Percentiles rank a stretch among this genome's conserved stretches.
Conservation (phyloP, 2,888 invertebrate genomes). For the Leptinotarsa haldemani region DNA sequence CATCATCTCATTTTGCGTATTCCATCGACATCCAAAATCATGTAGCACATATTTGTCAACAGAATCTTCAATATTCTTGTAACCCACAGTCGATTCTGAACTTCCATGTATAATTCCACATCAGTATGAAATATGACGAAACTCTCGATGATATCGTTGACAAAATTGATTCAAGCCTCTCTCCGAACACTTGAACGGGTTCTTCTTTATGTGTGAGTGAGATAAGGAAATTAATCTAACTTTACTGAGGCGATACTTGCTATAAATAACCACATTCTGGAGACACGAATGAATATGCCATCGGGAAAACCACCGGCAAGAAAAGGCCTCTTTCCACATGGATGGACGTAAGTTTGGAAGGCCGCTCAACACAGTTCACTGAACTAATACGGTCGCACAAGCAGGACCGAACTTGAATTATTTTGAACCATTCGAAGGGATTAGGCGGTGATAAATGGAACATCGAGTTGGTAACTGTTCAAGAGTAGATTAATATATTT, state of each 20-base stretch:
- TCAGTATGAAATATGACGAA: not conserved
- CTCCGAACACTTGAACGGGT: conserved; percentile 25
- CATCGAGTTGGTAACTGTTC: not conserved
- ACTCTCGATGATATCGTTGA: not conserved
- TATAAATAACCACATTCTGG: conserved; percentile 36
- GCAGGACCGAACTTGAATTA: conserved; percentile 9
- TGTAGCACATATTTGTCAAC: too few species aligned
- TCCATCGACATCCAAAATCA: too few species aligned
- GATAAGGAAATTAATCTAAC: conserved; percentile 35
- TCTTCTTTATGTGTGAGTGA: conserved; percentile 31
- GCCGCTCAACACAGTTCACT: conserved; percentile 4
- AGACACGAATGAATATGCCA: conserved; percentile 12
- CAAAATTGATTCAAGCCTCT: not conserved
- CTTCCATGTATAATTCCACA: not conserved
- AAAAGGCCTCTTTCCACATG: conserved; percentile 14
- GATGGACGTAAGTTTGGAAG: conserved; percentile 4
- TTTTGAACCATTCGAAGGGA: not conserved
- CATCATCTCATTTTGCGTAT: too few species aligned
- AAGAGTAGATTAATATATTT: not conserved
- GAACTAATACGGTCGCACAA: conserved; percentile 10
- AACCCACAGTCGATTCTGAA: too few species aligned
- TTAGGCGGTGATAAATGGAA: not conserved
- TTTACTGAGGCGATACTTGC: conserved; percentile 32
- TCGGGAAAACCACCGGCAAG: conserved; percentile 12
- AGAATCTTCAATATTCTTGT: too few species aligned